Evolutionary conservation across 2,797 vertebrate species (phyloP).

Genomic region (Natrix natrix): DNA sequence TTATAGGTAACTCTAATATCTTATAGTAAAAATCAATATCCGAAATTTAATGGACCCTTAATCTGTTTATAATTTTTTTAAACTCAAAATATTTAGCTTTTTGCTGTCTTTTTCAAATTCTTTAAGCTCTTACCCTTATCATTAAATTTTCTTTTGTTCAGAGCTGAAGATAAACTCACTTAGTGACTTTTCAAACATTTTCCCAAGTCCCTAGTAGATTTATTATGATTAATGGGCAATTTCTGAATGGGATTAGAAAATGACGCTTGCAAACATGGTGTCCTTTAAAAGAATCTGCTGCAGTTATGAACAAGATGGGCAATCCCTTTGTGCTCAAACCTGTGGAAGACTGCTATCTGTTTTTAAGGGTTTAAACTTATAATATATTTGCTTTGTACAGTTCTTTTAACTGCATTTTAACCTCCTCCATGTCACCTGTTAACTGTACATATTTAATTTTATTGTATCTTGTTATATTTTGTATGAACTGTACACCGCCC

Average conservation of each 20-base stretch:
- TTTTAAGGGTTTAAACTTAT: no score
- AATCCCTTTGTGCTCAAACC: background rate
- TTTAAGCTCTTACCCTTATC: background rate
- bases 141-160: background rate
- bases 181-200: background rate
- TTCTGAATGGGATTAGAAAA: background rate
- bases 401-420: no score
- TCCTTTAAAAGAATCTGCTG: background rate
- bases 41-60: background rate
- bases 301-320: background rate
- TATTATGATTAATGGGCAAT: background rate
- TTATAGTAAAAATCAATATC: background rate
- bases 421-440: no score
- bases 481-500: no score
- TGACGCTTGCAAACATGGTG: background rate
- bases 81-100: background rate
- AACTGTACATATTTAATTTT: no score
- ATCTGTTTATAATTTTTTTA: background rate
- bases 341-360: background rate
- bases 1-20: background rate
- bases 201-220: background rate
- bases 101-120: background rate
- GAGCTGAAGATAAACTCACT: background rate
- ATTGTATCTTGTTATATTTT: no score
- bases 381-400: no score